Percentiles rank a stretch among this genome's conserved stretches.
These are phyloP conservation scores for Micrasema longulum DNA, from an alignment of 1,140 invertebrate genomes.

Conservation along the genomic window DNA sequence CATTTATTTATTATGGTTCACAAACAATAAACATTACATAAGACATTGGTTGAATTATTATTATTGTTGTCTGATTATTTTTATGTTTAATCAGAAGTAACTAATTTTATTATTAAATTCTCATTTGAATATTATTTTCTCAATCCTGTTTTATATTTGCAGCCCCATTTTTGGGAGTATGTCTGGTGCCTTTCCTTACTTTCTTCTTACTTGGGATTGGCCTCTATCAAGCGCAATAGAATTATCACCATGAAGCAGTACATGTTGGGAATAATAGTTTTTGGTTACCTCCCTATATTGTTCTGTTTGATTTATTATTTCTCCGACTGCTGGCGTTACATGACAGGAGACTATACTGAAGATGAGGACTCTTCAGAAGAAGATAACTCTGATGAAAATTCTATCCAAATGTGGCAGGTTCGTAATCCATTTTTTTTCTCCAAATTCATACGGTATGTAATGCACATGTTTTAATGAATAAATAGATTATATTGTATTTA, in stretches of 20 bases:
- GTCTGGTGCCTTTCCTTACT: constrained; percentile 90
- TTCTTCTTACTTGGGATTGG: constrained; percentile 87
- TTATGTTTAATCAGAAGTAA: too few relatives aligned
- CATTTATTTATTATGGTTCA: too few relatives aligned
- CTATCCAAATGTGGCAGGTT: constrained; percentile 85
- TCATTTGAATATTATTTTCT: too few relatives aligned
- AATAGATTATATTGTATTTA: too few relatives aligned
- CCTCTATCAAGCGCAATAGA: constrained; percentile 87
- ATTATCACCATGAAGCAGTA: constrained; percentile 83
- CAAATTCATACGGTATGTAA: too few relatives aligned
- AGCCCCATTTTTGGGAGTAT: constrained; percentile 94
- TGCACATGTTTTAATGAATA: too few relatives aligned
- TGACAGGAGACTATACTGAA: constrained; percentile 74
- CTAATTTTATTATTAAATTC: too few relatives aligned
- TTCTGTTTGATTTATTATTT: constrained; percentile 88
- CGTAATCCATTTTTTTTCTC: not conserved
- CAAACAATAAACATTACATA: too few relatives aligned
- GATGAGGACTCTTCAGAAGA: constrained; percentile 70
- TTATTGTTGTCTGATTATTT: too few relatives aligned
- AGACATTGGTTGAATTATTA: too few relatives aligned
- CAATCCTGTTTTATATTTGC: constrained; percentile 56
- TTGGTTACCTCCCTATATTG: constrained; percentile 85
- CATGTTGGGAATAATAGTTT: constrained; percentile 81
- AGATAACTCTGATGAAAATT: constrained; percentile 68
- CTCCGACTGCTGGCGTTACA: constrained; percentile 84